phyloP scores from a whole-genome alignment of 2,797 vertebrate species.

The Pelobates cultripes region DNA sequence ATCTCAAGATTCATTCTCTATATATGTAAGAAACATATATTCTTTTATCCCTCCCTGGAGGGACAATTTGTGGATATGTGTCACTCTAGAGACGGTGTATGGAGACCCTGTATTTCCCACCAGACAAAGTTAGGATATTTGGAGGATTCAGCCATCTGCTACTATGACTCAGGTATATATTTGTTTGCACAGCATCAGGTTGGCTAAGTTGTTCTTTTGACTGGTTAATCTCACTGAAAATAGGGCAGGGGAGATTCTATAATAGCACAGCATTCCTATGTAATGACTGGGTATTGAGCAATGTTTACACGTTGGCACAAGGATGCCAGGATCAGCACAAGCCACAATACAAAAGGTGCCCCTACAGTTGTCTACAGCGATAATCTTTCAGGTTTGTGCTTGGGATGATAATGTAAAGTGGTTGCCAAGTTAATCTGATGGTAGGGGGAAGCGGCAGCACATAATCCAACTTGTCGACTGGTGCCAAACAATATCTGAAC shows the following conservation, averaged over 20 bases:
- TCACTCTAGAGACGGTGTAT: too few species aligned
- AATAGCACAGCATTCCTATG: slow-evolving; percentile 39
- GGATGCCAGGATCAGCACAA: slow-evolving; percentile 1
- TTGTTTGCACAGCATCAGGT: slow-evolving; percentile 21
- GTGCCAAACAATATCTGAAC: too few species aligned
- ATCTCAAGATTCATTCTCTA: too few species aligned
- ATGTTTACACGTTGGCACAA: slow-evolving; percentile 39
- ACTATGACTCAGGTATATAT: slow-evolving; percentile 28
- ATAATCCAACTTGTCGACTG: too few species aligned
- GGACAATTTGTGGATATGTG: too few species aligned
- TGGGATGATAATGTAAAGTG: background rate
- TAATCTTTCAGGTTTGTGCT: background rate
- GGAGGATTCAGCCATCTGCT: background rate
- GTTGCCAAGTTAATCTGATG: background rate
- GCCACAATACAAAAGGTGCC: background rate
- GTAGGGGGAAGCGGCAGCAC: too few species aligned
- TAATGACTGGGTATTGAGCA: slow-evolving; percentile 41
- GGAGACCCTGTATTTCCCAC: too few species aligned
- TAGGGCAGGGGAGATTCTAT: slow-evolving; percentile 3
- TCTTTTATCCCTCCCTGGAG: too few species aligned
- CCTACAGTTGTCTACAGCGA: background rate
- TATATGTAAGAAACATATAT: too few species aligned
- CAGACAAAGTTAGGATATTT: background rate
- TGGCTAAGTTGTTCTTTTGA: slow-evolving; percentile 27
- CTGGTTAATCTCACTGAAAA: slow-evolving; percentile 40